Conservation (phyloP, 2,797 vertebrate species). For the Taeniopygia guttata region DNA sequence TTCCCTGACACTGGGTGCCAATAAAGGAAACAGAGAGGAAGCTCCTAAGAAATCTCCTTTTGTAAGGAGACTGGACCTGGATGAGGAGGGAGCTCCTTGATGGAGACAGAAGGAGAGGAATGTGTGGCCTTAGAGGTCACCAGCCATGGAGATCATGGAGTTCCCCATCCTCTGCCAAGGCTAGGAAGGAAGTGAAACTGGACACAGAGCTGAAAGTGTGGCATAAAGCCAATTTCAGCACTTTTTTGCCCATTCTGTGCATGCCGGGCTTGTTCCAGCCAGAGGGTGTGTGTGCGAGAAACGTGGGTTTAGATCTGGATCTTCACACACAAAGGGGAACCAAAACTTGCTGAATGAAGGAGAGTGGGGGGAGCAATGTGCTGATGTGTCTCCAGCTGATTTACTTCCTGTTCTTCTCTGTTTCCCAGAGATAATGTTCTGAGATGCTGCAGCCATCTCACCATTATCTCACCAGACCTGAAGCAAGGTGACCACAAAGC, state of each 20-base stretch:
- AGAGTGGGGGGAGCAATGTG: neutral
- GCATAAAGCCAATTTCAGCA: fast-evolving
- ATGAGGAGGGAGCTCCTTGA: neutral
- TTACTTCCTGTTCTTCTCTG: neutral
- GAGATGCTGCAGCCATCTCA: neutral
- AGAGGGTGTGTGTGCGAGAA: fast-evolving
- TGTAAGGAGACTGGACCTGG: neutral
- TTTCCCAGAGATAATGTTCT: neutral
- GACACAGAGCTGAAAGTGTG: neutral
- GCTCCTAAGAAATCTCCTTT: neutral
- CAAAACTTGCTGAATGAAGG: neutral
- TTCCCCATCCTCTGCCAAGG: neutral
- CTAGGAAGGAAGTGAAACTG: neutral
- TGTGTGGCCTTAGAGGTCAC: neutral
- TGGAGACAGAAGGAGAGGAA: neutral
- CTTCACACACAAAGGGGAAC: neutral
- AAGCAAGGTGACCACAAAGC: neutral
- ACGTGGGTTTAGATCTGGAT: neutral
- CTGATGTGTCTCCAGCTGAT: neutral
- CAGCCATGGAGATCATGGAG: neutral
- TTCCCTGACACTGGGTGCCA: neutral
- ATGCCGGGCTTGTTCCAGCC: neutral
- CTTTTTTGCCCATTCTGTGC: fast-evolving
- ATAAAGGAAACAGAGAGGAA: neutral
- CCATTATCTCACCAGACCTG: neutral